Base-by-base conservation (phyloP, 2,113 vertebrate genomes). In the Syngnathus typhle region DNA sequence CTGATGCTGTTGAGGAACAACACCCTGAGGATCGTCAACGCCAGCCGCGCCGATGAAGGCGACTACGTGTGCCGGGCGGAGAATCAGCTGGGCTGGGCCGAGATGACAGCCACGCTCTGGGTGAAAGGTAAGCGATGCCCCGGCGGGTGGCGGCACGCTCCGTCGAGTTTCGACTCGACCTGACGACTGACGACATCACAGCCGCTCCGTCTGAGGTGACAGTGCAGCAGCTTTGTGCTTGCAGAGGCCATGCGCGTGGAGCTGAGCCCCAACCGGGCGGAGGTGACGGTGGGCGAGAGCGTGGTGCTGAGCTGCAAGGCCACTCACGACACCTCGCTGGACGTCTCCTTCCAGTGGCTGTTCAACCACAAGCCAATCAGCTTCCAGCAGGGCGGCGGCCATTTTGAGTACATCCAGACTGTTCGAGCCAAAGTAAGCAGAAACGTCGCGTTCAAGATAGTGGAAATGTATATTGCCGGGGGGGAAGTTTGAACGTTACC, bases 381-480 rank as follows among this genome's bases (percentile, higher is more conserved):
- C 75, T 94, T 95, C 39, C 92, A 93, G 41, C 94, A 93, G 68
- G 92, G 95, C n/a, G 93, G 93, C 0, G 91, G 93, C 81, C 96
- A 99, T 83, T 98, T 98, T 83, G 96, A 99, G 90, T 94, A 88
- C 91, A 97, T 96, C 86, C 93, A 94, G 83, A 95, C 94, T 71
- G 96, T 99, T 93, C 95, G 95, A 90, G 72, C 77, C n/a, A 64
- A 76, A 80, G 88, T 88, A 86, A 86, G 66, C 65, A 66, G 27
- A 32, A 32, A 32, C 27, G 27, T 27, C 27, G 27, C 27, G 2
- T 27, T 27, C 27, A 3, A 32, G 27, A 32, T 32, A 3, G 27
- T 3, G 27, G 27, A 32, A 32, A 32, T 32, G 3, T 32, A 32
- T 32, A 2, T 32, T 32, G 27, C 27, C 27, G 27, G 27, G 27